Conservation (phyloP, 2,888 invertebrate genomes). For the Cerceris ruficornis region DNA sequence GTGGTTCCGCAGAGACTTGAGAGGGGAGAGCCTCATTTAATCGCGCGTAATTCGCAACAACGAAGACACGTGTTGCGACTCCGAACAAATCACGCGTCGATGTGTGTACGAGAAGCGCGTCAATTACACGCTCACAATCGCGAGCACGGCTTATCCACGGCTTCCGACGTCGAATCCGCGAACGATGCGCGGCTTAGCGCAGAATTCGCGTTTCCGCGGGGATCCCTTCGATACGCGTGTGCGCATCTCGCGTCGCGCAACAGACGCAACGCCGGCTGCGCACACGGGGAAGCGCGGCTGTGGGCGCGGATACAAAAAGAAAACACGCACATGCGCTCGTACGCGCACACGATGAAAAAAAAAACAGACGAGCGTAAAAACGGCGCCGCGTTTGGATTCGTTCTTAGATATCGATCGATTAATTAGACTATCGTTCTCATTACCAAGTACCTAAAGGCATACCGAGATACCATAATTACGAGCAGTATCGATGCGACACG, state of each 20-base stretch:
- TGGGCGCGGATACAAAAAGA: neutral
- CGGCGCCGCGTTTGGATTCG: constrained; percentile 72
- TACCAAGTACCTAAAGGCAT: constrained; percentile 73
- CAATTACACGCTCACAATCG: constrained; percentile 19
- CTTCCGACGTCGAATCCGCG: no score
- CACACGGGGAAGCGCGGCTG: no score
- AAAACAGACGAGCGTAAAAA: constrained; percentile 18
- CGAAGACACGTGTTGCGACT: constrained; percentile 25
- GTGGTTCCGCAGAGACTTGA: constrained; percentile 13
- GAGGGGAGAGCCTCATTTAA: constrained; percentile 18
- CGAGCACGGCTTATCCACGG: constrained; percentile 10
- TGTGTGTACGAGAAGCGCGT: constrained; percentile 34
- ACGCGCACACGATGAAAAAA: neutral
- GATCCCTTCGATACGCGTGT: no score
- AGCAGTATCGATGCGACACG: constrained; percentile 32
- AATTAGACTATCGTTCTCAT: constrained; percentile 72
- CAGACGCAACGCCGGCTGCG: no score
- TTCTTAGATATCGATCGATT: constrained; percentile 68
- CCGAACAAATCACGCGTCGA: constrained; percentile 47
- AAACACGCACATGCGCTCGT: neutral
- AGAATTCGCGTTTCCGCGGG: no score
- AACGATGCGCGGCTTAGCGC: no score
- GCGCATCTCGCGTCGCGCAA: no score
- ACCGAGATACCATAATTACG: constrained; percentile 62
- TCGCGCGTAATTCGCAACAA: constrained; percentile 44